phyloP scores from a whole-genome alignment of 2,888 invertebrate species.

The Phaonia tiefii region DNA sequence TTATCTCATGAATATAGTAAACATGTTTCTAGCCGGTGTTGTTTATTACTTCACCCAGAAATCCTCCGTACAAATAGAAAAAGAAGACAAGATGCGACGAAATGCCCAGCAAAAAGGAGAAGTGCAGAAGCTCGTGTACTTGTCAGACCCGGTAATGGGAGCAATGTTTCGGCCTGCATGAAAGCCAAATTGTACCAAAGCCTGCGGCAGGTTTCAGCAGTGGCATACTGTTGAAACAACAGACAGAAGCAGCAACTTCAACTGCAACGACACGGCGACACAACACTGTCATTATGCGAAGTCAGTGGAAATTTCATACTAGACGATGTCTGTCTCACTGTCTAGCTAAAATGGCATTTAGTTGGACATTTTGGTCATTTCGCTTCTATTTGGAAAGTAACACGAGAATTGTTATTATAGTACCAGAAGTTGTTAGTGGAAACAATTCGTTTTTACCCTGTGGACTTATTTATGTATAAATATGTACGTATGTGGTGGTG shows the following conservation, averaged over 20 bases:
- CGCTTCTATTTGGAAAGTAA: constrained; percentile 1
- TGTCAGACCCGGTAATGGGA: constrained; percentile 63
- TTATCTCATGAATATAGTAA: constrained; percentile 8
- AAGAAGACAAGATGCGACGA: neutral
- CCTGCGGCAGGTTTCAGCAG: constrained; percentile 46
- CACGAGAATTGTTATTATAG: too few species aligned
- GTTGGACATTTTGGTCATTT: constrained; percentile 33
- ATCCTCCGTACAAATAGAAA: neutral
- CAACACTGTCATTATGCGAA: neutral
- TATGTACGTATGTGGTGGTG: too few species aligned
- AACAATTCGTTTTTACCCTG: neutral
- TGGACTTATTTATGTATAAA: neutral
- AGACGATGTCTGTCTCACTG: constrained; percentile 59
- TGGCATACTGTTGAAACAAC: constrained; percentile 18
- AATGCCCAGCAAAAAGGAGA: constrained; percentile 25
- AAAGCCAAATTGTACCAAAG: constrained; percentile 36
- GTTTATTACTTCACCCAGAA: constrained; percentile 10
- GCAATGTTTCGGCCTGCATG: constrained; percentile 58
- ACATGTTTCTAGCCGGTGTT: constrained; percentile 5
- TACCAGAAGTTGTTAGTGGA: constrained; percentile 10
- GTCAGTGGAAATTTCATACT: constrained; percentile 33
- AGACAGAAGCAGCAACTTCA: neutral
- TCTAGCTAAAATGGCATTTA: constrained; percentile 57
- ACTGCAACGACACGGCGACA: neutral
- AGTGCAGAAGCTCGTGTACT: constrained; percentile 66